Base-by-base conservation (phyloP, 1,140 invertebrate species). In the Conus betulinus region DNA sequence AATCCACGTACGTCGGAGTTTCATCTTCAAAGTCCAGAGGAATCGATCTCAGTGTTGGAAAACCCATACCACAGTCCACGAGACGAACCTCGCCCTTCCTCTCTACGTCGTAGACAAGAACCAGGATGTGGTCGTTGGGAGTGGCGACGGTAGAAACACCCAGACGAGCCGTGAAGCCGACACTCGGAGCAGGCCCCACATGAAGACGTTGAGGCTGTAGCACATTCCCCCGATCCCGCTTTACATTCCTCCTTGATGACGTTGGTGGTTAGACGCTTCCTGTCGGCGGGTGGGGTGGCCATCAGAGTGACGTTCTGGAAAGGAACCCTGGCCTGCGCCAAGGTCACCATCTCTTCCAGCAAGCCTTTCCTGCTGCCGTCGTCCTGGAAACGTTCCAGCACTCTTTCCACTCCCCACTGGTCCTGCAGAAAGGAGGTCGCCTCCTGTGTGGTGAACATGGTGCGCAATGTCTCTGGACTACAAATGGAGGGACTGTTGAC, bases 1-100 rank as follows among this genome's bases (percentile, higher is more conserved):
- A 90, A 55, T 90, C 87, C 13, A 85, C 57, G 74, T 84, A 91
- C n/a, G 67, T 23, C 15, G 88, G 87, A 23, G 90, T 89, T 57
- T 91, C 91, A 27, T 89, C 76, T 51, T 89, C 85, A 89, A 91
- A 91, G 76, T 88, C 63, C 25, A 91, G 79, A 87, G 81, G 85
- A 5, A 91, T 39, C 20, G 84, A 87, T 25, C 85, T 52, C 52
- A 89, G 90, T 55, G 91, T 91, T 55, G 91, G 91, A 78, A 88
- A 87, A 10, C 91, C 90, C 39, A 87, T 71, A 0, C 88, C 90
- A 27, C 53, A 83, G 39, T 91, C 91, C 55, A 87, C 53, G 7
- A 91, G 83, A 78, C 88, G 90, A 27, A 85, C 51, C 52, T 91
- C 91, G 25, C 90, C 91, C 25, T 60, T 39, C 39, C 71, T 87